Base-by-base conservation (phyloP, 2,888 invertebrate genomes). In the Nebria brevicollis region DNA sequence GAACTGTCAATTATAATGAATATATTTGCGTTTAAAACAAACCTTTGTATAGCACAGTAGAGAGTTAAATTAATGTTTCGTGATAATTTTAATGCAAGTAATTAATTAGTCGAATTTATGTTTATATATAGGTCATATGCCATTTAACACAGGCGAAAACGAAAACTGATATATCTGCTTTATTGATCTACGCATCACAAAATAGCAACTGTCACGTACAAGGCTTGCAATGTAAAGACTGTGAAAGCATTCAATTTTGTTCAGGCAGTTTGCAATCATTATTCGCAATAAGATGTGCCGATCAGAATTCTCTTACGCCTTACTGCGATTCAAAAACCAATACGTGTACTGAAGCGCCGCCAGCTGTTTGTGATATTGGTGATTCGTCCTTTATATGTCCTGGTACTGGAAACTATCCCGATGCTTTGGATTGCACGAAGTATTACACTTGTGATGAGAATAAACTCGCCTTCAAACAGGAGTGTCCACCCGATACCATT, bases 371-470 rank as follows among this genome's bases (percentile, higher is more conserved):
- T 26, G 66, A 73, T 11, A 15, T 64, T 26, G 68, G n/a, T 10
- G 64, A 64, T n/a, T 7, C 26, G 3, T 4, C 8, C 7, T 75
- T 75, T 70, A 10, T 43, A 7, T 82, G 82, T 26, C 74, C 77
- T 13, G 70, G 74, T 11, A 42, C 64, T 41, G 82, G 80, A 74
- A 68, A 43, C 10, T 78, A 68, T 64, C 82, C 82, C 0, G 75
- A 82, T 77, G 75, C 75, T 43, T 66, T 73, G 70, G 74, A 82
- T 64, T 82, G 82, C 65, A 68, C 15, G 42, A 76, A 75, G 1
- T 80, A 82, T 80, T 70, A 80, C 41, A 20, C 68, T 41, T 82
- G 82, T 64, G 70, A 80, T 41, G 75, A 75, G 64, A 75, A 80
- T 7, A 72, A 72, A 65, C 41, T 64, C 15, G 34, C 64, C 15